phyloP scores from a whole-genome alignment of 23 tunicate genomes.

The Trididemnum clinides region DNA sequence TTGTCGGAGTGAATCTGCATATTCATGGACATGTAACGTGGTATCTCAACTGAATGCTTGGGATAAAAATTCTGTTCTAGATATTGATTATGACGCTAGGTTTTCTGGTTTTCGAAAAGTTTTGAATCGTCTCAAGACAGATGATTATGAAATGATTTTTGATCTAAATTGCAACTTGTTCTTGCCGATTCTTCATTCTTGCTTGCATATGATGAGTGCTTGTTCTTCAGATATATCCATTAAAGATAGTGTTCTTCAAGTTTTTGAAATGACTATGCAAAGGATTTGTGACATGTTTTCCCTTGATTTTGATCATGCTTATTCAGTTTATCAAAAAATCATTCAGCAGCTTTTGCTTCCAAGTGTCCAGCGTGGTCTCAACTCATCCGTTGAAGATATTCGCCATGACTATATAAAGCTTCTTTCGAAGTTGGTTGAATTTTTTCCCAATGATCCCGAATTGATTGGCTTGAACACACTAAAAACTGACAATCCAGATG shows the following conservation, averaged over 20 bases:
- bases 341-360: conserved; percentile 60
- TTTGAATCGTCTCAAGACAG: conserved; percentile 12
- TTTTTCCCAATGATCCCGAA: conserved; percentile 48
- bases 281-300: conserved; percentile 10
- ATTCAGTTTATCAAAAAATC: conserved; percentile 28
- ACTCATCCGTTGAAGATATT: conserved; percentile 46
- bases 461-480: conserved; percentile 36
- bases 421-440: conserved; percentile 46
- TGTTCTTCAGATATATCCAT: conserved; percentile 61
- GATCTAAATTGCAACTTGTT: conserved; percentile 45
- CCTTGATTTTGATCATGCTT: not conserved
- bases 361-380: conserved; percentile 34
- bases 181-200: conserved; percentile 56
- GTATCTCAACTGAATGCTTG: conserved; percentile 62
- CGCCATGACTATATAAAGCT: conserved; percentile 68
- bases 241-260: conserved; percentile 52
- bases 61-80: conserved; percentile 64
- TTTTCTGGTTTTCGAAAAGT: conserved; percentile 56
- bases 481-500: conserved; percentile 52
- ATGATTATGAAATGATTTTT: conserved; percentile 24
- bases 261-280: conserved; percentile 41
- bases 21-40: conserved; percentile 56
- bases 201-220: conserved; percentile 51
- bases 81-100: conserved; percentile 73
- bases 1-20: conserved; percentile 17